Base-by-base conservation (phyloP, 2,113 vertebrate genomes). In the Porphyrio hochstetteri region DNA sequence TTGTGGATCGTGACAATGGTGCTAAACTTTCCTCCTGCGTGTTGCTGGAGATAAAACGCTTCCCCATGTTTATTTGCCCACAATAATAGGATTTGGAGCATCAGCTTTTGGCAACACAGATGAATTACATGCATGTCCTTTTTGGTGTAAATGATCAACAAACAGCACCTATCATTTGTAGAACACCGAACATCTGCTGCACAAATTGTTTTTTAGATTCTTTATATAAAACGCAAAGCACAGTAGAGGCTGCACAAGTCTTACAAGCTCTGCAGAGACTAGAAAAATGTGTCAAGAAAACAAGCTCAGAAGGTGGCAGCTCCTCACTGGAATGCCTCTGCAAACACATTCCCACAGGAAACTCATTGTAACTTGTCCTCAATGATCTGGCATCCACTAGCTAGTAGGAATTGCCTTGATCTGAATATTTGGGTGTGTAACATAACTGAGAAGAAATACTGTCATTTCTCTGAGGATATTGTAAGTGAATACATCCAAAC, bases 61-160 rank as follows among this genome's bases (percentile, higher is more conserved):
- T 76, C 16, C 27, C 27, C 36, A 16, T 0, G 1, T 0, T 33
- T 11, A 9, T 5, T 38, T 64, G 13, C 19, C 33, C 33, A 38
- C 4, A 2, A 11, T 2, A 64, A 11, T 1, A 64, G 50, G 21
- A 65, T 1, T 31, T 24, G 63, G 23, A 50, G 38, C 27, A 36
- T 50, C 28, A 82, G 16, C 11, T 65, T n/a, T 52, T 64, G 27
- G 71, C 29, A 25, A 77, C 60, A n/a, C 20, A 59, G 44, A 16
- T 38, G 15, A 59, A 19, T 27, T 25, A 5, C 9, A 27, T 5
- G 15, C 4, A 2, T 7, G 13, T 16, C 13, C 16, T 35, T 82
- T 78, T 29, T 53, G 19, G 10, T 78, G 3, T 40, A 60, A 60
- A 65, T 25, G 7, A 38, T 29, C 35, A 24, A 27, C 52, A 67